Conservation (phyloP, 2,888 invertebrate species). For the Melanostoma scalare region DNA sequence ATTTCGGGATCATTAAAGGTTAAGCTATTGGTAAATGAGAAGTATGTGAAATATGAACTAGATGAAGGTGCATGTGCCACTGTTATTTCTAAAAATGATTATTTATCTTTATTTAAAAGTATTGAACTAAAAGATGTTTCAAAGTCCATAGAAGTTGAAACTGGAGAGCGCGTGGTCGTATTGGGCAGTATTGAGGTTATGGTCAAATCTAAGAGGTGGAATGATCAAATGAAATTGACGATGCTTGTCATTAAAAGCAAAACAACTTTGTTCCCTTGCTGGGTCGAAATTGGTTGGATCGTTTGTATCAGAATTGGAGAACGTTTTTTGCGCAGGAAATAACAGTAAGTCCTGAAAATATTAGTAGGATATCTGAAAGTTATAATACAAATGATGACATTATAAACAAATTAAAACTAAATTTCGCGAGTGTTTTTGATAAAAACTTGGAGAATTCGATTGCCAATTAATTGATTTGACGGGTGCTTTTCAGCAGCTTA, state of each 20-base stretch:
- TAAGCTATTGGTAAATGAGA: conserved; percentile 31
- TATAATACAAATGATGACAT: background rate
- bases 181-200: conserved; percentile 29
- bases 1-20: conserved; percentile 9
- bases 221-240: too few species aligned
- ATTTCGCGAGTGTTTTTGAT: conserved; percentile 24
- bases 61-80: conserved; percentile 29
- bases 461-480: conserved; percentile 21
- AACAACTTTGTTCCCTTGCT: conserved; percentile 14
- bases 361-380: background rate
- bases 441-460: conserved; percentile 36
- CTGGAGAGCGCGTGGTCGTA: conserved; percentile 21
- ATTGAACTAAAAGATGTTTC: conserved; percentile 1
- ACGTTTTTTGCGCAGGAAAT: too few species aligned
- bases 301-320: too few species aligned
- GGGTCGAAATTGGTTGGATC: background rate
- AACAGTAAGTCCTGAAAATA: too few species aligned
- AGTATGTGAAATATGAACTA: conserved; percentile 23
- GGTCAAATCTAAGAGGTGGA: conserved; percentile 22
- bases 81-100: conserved; percentile 12
- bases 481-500: conserved; percentile 28
- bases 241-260: too few species aligned
- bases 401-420: background rate
- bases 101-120: conserved; percentile 9
- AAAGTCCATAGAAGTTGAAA: background rate